These are phyloP conservation scores for Oreochromis grahami DNA, from an alignment of 2,797 vertebrate genomes.

Conservation along the genomic window DNA sequence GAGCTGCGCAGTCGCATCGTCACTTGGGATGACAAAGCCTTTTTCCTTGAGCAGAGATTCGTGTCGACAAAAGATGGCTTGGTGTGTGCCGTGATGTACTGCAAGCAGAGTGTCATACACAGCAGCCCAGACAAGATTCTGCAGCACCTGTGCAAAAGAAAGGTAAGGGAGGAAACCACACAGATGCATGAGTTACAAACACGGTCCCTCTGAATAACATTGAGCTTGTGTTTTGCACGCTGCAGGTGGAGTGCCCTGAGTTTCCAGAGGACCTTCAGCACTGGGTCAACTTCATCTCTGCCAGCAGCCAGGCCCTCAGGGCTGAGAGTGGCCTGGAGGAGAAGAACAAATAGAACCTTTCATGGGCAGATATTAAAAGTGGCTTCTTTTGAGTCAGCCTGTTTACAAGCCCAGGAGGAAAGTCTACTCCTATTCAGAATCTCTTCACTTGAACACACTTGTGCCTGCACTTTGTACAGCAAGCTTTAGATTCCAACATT, in stretches of 20 bases:
- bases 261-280: constrained; percentile 84
- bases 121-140: constrained; percentile 80
- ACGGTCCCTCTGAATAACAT: neutral
- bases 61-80: constrained; percentile 82
- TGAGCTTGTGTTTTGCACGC: neutral
- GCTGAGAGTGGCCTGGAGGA: constrained; percentile 77
- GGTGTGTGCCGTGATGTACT: constrained; percentile 82
- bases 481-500: neutral
- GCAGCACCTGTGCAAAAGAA: constrained; percentile 82
- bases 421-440: neutral
- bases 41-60: constrained; percentile 87
- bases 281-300: constrained; percentile 87
- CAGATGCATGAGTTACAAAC: neutral
- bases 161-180: constrained; percentile 62
- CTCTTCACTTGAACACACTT: constrained; percentile 11
- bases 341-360: constrained; percentile 68
- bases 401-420: neutral
- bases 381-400: neutral
- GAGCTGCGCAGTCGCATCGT: constrained; percentile 83
- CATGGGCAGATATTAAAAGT: neutral
- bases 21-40: constrained; percentile 89
- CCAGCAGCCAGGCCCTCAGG: constrained; percentile 85
- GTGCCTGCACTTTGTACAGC: constrained; percentile 30
- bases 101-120: constrained; percentile 79
- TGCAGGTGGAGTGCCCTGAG: constrained; percentile 85